These are phyloP conservation scores for Seriola dumerili DNA, from an alignment of 2,113 vertebrate genomes.

Conservation along the genomic window DNA sequence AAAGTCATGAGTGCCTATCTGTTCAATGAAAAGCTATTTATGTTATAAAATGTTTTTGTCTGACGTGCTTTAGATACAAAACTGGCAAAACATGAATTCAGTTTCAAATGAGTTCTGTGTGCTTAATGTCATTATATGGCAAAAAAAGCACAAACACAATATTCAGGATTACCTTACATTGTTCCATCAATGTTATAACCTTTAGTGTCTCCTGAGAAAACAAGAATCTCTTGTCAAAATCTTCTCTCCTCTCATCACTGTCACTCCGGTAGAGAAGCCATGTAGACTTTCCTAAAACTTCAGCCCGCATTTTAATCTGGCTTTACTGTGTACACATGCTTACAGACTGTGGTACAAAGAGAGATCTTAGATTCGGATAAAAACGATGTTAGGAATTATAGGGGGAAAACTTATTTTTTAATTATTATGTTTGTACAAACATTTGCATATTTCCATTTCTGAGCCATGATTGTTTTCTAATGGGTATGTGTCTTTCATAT, in stretches of 20 bases:
- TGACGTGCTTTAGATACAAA: neutral
- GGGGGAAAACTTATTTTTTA: constrained; percentile 24
- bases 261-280: constrained; percentile 42
- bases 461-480: constrained; percentile 16
- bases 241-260: constrained; percentile 48
- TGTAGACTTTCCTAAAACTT: constrained; percentile 30
- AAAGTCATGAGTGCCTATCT: constrained; percentile 18
- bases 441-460: constrained; percentile 30
- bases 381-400: constrained; percentile 34
- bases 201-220: constrained; percentile 31
- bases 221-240: constrained; percentile 37
- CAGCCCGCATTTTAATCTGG: constrained; percentile 50
- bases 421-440: neutral
- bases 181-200: constrained; percentile 16
- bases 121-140: neutral
- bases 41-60: neutral
- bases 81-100: neutral
- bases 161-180: constrained; percentile 9
- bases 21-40: constrained; percentile 11
- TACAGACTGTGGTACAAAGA: constrained; percentile 35
- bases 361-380: constrained; percentile 20
- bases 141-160: neutral
- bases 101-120: neutral
- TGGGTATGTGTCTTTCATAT: constrained; percentile 1
- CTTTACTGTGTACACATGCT: constrained; percentile 33